These are phyloP conservation scores for Gobiocypris rarus DNA, from an alignment of 2,113 vertebrate species.

Conservation along the genomic window DNA sequence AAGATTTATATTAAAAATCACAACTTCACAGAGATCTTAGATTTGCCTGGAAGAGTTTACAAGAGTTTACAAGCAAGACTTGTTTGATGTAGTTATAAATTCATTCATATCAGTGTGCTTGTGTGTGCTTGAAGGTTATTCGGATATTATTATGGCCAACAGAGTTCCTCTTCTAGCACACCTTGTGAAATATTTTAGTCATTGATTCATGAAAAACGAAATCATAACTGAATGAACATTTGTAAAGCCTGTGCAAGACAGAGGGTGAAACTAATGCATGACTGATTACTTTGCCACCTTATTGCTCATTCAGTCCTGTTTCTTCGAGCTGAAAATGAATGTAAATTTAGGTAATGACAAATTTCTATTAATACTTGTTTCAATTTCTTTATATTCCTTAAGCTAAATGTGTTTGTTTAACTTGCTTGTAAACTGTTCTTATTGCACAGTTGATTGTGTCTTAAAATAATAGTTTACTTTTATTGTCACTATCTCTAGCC, in stretches of 20 bases:
- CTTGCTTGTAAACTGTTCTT: not conserved
- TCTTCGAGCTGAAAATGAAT: not conserved
- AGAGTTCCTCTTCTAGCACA: slow-evolving; percentile 47
- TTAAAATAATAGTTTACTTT: not conserved
- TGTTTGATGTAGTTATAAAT: not conserved
- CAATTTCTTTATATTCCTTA: not conserved
- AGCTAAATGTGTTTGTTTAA: not conserved
- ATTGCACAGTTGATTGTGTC: not conserved
- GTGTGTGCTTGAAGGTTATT: slow-evolving; percentile 59
- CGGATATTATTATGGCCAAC: slow-evolving; percentile 59
- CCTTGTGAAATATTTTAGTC: slow-evolving; percentile 48
- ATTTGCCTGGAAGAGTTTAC: too few species aligned
- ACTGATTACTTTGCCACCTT: slow-evolving; percentile 46
- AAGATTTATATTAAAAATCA: too few species aligned
- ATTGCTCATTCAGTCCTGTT: slow-evolving; percentile 14
- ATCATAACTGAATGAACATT: slow-evolving; percentile 55
- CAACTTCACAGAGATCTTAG: too few species aligned
- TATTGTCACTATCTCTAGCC: slow-evolving; percentile 40
- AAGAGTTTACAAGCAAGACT: not conserved
- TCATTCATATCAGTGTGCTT: slow-evolving; percentile 17
- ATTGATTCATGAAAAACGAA: slow-evolving; percentile 64
- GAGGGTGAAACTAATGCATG: slow-evolving; percentile 53
- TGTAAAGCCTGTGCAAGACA: slow-evolving; percentile 45
- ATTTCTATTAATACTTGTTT: not conserved
- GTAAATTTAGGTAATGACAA: not conserved